phyloP scores from a whole-genome alignment of 1,140 invertebrate species.

The Brachionus sp. region DNA sequence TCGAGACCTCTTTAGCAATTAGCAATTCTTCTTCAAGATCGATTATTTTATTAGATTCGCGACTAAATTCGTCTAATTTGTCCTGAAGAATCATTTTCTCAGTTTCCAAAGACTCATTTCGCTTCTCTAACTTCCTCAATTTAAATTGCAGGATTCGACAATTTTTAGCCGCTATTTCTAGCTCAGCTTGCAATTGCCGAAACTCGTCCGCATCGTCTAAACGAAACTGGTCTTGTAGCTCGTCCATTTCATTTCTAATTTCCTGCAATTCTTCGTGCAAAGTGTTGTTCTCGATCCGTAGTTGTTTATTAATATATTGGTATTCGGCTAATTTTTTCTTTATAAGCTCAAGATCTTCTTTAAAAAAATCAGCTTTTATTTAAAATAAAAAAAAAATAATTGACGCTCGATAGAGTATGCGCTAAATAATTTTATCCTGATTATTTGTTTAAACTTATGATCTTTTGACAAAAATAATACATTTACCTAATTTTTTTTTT shows the following conservation, averaged over 20 bases:
- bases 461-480: no score
- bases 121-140: conserved; percentile 87
- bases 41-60: conserved; percentile 10
- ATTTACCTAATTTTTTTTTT: no score
- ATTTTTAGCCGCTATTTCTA: conserved; percentile 74
- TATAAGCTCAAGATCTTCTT: neutral
- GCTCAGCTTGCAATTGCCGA: conserved; percentile 65
- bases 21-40: conserved; percentile 46
- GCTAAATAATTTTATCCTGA: no score
- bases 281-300: conserved; percentile 23
- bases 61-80: conserved; percentile 34
- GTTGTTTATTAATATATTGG: conserved; percentile 11
- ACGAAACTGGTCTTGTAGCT: conserved; percentile 92
- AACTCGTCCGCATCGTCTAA: conserved; percentile 95
- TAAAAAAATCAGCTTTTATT: neutral
- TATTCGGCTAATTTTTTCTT: conserved; percentile 15
- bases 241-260: conserved; percentile 80
- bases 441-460: no score
- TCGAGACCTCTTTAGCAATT: conserved; percentile 46
- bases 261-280: conserved; percentile 44
- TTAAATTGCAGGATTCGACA: conserved; percentile 97
- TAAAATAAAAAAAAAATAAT: no score
- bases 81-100: conserved; percentile 63
- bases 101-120: conserved; percentile 78
- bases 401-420: no score